Percentiles rank a stretch among this genome's conserved stretches.
These are phyloP conservation scores for Garrulus glandarius DNA, from an alignment of 2,797 vertebrate species.

Conservation along the genomic window DNA sequence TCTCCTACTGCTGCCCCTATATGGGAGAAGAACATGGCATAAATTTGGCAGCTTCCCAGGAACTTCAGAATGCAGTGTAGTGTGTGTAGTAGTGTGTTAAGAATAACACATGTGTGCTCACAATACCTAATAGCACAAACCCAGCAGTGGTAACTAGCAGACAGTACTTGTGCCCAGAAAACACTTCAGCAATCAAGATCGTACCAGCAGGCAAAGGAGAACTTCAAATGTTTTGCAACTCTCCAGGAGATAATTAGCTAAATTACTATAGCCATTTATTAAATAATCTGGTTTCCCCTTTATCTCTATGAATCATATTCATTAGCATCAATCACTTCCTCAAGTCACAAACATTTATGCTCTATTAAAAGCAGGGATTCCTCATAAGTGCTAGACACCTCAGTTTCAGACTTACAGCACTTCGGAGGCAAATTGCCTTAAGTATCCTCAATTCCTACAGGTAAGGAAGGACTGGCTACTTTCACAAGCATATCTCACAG, in stretches of 20 bases:
- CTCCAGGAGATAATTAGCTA: conserved; percentile 70
- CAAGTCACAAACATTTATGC: conserved; percentile 60
- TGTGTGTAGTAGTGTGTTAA: not conserved
- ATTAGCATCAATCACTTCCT: conserved; percentile 65
- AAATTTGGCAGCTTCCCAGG: not conserved
- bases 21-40: not conserved
- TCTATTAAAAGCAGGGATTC: conserved; percentile 34
- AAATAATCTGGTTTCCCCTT: conserved; percentile 68
- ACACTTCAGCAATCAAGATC: not conserved
- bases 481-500: not conserved
- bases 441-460: not conserved
- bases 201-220: conserved; percentile 37
- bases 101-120: not conserved
- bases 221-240: conserved; percentile 64
- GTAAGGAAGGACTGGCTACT: not conserved
- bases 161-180: not conserved
- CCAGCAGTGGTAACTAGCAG: not conserved
- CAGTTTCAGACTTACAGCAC: conserved; percentile 27
- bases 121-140: not conserved
- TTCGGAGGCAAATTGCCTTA: not conserved
- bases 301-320: conserved; percentile 58
- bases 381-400: conserved; percentile 35
- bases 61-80: not conserved
- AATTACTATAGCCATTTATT: conserved; percentile 71
- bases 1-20: not conserved